Base-by-base conservation (phyloP, 1,140 invertebrate genomes). In the Drosophila elegans region DNA sequence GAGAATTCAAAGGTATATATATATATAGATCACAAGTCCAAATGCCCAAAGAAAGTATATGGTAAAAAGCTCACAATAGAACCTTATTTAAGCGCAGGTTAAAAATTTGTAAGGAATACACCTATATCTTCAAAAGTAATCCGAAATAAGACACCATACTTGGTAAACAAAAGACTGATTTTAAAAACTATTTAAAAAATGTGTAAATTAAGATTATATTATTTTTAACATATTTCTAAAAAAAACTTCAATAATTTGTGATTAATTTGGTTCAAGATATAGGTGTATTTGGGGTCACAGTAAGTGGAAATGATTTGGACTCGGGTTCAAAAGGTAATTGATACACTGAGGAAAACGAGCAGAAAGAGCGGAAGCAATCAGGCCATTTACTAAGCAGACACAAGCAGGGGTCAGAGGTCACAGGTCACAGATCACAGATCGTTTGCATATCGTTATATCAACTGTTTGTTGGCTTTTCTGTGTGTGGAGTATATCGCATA, bases 361-460 rank as follows among this genome's bases (percentile, higher is more conserved):
- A 56, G 45, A 38, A 46, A 27, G 7, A 66, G 63, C 34, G 10
- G 1, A 12, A 45, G 16, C 16, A 36, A 63, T 45, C 25, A 48
- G 60, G 54, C 60, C 60, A 60, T 62, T 62, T 32, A 42, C 9
- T 64, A 66, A 64, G 63, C 61, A 66, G 36, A 66, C 44, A 64
- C 60, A 66, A 64, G 62, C 62, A 7, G 34, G 38, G 55, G 29
- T 61, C 21, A 25, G 3, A 51, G 48, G 27, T 51, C 48, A 11
- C 9, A 25, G 56, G 45, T 13, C 34, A 46, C 11, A 36, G 62
- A 63, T 46, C 13, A 36, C 13, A 45, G 61, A 36, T 60, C 29
- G 21, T 42, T 61, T 21, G 38, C 56, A 59, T 25, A 60, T 54
- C 21, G 49, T 16, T 52, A 42, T 13, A 60, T 39, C 45, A 13